These are phyloP conservation scores for Stichodactyla helianthus DNA, from an alignment of 64 coral and sea anemone species.

Conservation along the genomic window DNA sequence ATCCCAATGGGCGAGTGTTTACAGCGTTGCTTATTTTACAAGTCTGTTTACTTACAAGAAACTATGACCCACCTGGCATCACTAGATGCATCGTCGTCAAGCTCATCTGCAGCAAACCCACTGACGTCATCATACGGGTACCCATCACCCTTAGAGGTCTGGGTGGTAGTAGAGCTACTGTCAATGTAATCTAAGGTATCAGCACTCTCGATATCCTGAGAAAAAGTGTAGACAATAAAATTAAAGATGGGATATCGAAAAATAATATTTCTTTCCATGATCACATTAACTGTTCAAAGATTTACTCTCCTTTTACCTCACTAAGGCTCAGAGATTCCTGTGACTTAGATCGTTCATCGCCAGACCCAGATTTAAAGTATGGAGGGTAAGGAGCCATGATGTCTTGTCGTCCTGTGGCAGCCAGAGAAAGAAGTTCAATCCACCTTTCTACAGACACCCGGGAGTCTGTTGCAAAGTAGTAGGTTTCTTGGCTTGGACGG, in stretches of 20 bases:
- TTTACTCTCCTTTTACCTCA: constrained; percentile 35
- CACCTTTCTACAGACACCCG: constrained; percentile 83
- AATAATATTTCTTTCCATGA: too few relatives aligned
- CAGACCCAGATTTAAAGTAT: constrained; percentile 59
- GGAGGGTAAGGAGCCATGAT: constrained; percentile 77
- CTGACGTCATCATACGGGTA: constrained; percentile 28
- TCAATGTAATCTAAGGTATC: background rate
- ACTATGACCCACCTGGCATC: constrained; percentile 42
- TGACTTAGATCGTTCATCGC: constrained; percentile 49
- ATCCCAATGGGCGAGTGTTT: background rate
- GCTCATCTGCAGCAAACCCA: constrained; percentile 57
- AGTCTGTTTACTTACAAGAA: too few relatives aligned
- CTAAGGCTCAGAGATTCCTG: constrained; percentile 64
- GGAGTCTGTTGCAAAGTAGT: constrained; percentile 83
- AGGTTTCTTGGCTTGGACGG: constrained; percentile 60
- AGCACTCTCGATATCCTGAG: background rate
- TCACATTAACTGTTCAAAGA: too few relatives aligned
- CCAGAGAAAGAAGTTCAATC: constrained; percentile 94
- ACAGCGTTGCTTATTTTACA: too few relatives aligned
- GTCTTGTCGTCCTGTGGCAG: constrained; percentile 73
- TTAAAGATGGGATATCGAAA: too few relatives aligned
- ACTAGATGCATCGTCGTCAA: constrained; percentile 52
- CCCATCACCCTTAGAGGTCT: background rate
- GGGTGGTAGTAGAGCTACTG: background rate
- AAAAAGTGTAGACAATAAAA: background rate